A percentile compares a stretch with the other conserved stretches of the same genome.
phyloP scores from a whole-genome alignment of 2,888 invertebrate species.

The Morinoia aosen region DNA sequence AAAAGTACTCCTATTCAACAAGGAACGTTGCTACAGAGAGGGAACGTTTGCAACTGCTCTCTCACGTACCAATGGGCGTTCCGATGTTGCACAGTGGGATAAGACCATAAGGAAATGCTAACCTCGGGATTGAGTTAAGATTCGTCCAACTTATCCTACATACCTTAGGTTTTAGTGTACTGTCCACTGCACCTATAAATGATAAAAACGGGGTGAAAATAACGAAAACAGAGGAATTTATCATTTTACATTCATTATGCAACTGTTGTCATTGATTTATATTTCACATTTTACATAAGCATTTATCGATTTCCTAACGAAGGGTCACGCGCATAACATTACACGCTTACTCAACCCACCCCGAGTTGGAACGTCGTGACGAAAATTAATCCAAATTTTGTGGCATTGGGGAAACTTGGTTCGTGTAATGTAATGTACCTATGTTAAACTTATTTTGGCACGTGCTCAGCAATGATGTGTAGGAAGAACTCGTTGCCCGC shows the following conservation, averaged over 20 bases:
- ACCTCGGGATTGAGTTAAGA: too few species aligned
- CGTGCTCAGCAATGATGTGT: background rate
- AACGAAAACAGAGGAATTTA: background rate
- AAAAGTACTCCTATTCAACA: too few species aligned
- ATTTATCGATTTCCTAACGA: background rate
- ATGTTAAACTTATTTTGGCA: background rate
- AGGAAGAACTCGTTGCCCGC: too few species aligned
- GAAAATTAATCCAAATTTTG: background rate
- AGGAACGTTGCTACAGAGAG: too few species aligned
- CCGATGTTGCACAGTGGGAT: too few species aligned
- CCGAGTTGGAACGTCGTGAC: background rate
- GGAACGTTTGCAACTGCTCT: too few species aligned
- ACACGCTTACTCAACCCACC: background rate
- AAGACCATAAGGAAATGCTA: too few species aligned
- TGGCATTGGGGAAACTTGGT: background rate
- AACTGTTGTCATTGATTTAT: background rate
- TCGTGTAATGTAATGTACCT: background rate
- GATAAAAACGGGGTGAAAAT: background rate
- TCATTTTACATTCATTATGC: background rate
- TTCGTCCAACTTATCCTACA: too few species aligned
- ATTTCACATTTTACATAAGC: background rate
- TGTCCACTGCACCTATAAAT: too few species aligned
- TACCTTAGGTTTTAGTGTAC: too few species aligned
- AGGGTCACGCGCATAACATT: background rate
- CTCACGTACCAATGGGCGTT: too few species aligned